Base-by-base conservation (phyloP, 2,797 vertebrate species). In the Ctenopoma multispine region DNA sequence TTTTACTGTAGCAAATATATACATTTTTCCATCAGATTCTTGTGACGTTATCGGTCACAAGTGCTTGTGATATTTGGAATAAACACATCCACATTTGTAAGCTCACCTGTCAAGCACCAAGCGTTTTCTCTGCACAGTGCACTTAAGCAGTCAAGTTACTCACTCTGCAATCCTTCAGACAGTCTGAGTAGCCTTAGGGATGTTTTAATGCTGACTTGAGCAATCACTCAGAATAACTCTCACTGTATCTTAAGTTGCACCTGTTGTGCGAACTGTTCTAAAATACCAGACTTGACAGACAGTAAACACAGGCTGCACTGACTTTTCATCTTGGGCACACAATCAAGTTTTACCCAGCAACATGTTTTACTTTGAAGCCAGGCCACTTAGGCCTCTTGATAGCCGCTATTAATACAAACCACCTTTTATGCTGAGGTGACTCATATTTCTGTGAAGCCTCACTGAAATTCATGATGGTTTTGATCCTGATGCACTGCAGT, bases 351-450 rank as follows among this genome's bases (percentile, higher is more conserved):
- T 46, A 73, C 81, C 88, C 83, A 65, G 82, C 77, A 79, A 85
- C 85, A 73, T 13, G 65, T 62, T 75, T 64, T 50, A 23, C 51
- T 48, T 51, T 14, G 61, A 68, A 63, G 64, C 50, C 50, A 40
- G 49, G 43, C 66, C 59, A 43, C 57, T 72, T 47, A 40, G 53
- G 41, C 77, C 14, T 60, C 81, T 73, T 29, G 49, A 81, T 69
- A 44, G 72, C 41, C 14, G 73, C 85, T 86, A 89, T 88, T 89
- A 82, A 90, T 89, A 87, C 29, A 2, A 63, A 36, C 57, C 44
- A 47, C 57, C 62, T 64, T 68, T 55, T 41, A n/a, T 65, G 58
- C 66, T 40, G 68, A 82, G 46, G 79, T 53, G 78, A 85, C 79
- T 90, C 82, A 48, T 82, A 75, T 84, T 86, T 79, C 87, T 77